phyloP scores from a whole-genome alignment of 2,797 vertebrate species.

The Astyanax mexicanus region DNA sequence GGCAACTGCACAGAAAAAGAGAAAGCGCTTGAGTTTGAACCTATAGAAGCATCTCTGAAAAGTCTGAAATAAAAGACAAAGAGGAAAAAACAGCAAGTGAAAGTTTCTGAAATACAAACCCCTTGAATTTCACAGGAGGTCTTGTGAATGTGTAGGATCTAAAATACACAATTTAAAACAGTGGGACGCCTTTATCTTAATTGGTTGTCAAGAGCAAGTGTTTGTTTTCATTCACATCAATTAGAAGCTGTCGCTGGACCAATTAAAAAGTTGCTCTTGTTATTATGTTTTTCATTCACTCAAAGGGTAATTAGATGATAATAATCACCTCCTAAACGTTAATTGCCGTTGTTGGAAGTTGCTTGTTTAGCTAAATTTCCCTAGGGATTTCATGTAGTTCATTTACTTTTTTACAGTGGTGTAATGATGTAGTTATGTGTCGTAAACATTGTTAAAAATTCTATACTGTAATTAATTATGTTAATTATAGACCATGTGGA shows the following conservation, averaged over 20 bases:
- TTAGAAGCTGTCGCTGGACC: neutral
- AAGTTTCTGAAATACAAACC: neutral
- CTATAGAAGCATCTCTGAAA: too few relatives aligned
- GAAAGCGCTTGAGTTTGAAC: too few relatives aligned
- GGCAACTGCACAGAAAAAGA: too few relatives aligned
- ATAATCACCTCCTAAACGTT: neutral
- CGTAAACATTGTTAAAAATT: too few relatives aligned
- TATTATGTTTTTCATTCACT: conserved; percentile 14
- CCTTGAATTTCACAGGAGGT: neutral
- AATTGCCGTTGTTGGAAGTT: conserved; percentile 1
- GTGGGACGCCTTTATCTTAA: neutral
- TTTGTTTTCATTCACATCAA: conserved; percentile 16
- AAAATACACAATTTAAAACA: conserved; percentile 6
- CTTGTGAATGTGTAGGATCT: neutral
- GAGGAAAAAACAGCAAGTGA: too few relatives aligned
- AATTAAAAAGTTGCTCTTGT: conserved; percentile 6
- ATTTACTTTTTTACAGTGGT: too few relatives aligned
- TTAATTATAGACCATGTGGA: too few relatives aligned
- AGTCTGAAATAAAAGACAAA: too few relatives aligned
- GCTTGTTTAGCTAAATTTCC: too few relatives aligned
- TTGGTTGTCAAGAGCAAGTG: neutral
- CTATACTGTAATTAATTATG: too few relatives aligned
- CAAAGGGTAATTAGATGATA: neutral
- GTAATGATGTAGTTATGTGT: too few relatives aligned
- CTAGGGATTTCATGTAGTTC: too few relatives aligned